Base-by-base conservation (phyloP, 2,797 vertebrate genomes). In the Centropyge bicolor region DNA sequence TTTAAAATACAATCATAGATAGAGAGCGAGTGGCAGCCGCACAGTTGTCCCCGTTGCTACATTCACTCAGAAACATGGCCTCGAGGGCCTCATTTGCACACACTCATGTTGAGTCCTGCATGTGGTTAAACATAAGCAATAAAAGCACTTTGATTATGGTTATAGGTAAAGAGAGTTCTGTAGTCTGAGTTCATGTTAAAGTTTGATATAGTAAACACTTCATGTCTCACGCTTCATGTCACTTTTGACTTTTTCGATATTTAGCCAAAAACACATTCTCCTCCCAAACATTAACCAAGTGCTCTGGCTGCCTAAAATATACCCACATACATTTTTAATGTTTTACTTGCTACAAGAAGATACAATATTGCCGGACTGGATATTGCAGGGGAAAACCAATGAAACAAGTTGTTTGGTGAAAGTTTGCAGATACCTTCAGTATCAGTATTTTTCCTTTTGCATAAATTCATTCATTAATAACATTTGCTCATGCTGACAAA, bases 1-100 rank as follows among this genome's bases (percentile, higher is more conserved):
- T 92, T 88, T 83, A 89, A 92, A 92, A 92, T 84, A 90, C 84
- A 84, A 86, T 90, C 82, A 85, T 48, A 81, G 75, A 79, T 55
- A 78, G 65, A 63, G 70, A 49, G 67, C 85, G 89, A 90, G 81
- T 78, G 86, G 86, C 88, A 89, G 86, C 70, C 67, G 55, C 17
- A 31, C 69, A 43, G 66, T 71, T 62, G 68, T 83, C 79, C 81
- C 69, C 85, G 22, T 35, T 49, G 74, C 65, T 49, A 24, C 74
- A 27, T 48, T 60, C 73, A 40, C 60, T 78, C 75, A 35, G 72
- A 70, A 57, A 64, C 56, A 36, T 31, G 59, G 60, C 83, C 84
- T 79, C 75, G 10, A 61, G 80, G 52, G 83, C 78, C 80, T 83
- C 74, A 67, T 88, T 81, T 80, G 43, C 52, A 17, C 64, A 35